phyloP scores from a whole-genome alignment of 2,113 vertebrate genomes.

The Equus przewalskii region DNA sequence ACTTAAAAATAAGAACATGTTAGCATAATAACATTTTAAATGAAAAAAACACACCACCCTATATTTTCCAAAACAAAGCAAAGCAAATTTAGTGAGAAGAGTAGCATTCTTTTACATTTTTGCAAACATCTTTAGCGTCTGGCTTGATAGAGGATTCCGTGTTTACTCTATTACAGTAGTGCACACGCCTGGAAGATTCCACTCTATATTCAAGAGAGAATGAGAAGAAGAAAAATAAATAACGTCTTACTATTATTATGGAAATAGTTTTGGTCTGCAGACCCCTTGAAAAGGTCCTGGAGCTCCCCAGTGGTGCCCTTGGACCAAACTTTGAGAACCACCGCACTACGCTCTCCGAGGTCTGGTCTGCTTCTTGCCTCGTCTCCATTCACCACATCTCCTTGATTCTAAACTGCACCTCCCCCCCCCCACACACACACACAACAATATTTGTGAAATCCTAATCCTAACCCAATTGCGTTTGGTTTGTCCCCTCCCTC shows the following conservation, averaged over 20 bases:
- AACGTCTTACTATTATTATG: not conserved
- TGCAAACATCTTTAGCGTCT: not conserved
- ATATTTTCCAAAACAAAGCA: conserved; percentile 14
- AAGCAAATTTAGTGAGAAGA: not conserved
- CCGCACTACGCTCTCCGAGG: fast-evolving
- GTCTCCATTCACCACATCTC: not conserved
- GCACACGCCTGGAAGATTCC: not conserved
- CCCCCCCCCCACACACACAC: too few species aligned
- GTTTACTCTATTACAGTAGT: not conserved
- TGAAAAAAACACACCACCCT: not conserved
- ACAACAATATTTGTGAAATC: not conserved
- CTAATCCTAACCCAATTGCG: fast-evolving
- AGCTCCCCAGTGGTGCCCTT: not conserved
- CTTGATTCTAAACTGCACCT: not conserved
- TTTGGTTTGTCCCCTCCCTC: too few species aligned
- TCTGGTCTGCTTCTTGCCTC: not conserved
- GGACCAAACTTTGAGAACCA: not conserved
- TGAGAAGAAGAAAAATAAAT: too few species aligned
- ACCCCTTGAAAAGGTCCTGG: not conserved
- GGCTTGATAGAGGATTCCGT: not conserved
- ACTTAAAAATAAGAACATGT: not conserved
- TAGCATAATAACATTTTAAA: not conserved
- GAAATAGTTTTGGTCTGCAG: not conserved
- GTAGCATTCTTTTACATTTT: not conserved
- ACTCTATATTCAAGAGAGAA: not conserved